Evolutionary conservation across 2,888 invertebrate genomes (phyloP), one percentile per base, ranked within the genome.

Genomic region (Drosophila limbata): DNA sequence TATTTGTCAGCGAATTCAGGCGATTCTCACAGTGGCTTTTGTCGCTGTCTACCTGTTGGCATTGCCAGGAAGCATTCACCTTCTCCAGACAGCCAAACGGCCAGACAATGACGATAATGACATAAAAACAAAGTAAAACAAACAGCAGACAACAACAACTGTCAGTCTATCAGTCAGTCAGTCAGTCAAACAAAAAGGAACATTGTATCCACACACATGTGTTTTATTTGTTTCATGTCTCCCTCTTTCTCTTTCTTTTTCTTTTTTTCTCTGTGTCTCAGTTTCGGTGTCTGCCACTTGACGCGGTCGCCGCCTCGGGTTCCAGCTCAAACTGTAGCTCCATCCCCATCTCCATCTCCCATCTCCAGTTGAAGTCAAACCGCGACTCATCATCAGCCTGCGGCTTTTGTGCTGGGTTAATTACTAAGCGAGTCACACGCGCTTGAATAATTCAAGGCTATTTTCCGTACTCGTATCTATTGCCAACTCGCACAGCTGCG

Each of bases 341-440:
- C 31, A 53, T 8, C 47, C 21, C 3, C 25, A 56, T 8, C 69
- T 48, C 3, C 25, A 56, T 8, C 69, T 48, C 4, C 37, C 37
- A 28, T 48, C 42, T 52, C 21, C 52, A 37, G 11, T 19, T 45
- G 40, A 67, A 45, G 51, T 61, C 66, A 67, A 79, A 47, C 57
- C 59, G 85, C 88, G 83, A 79, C 80, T 84, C 83, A 84, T 80
- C 81, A 78, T 67, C 74, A 73, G 83, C 73, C 79, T 73, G 89
- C 64, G 86, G 83, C 83, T 83, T 88, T 88, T 85, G 80, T 85
- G 77, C 70, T 82, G 83, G 79, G 79, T 86, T 89, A 87, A 87
- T 87, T 87, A 88, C 89, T 88, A 87, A 90, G 86, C 87, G 72
- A 88, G 87, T 90, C 87, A 86, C 87, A 90, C 77, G 90, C 87